A percentile compares a stretch with the other conserved stretches of the same genome.
Conservation (phyloP, 2,113 vertebrate species). For the Bufo bufo region DNA sequence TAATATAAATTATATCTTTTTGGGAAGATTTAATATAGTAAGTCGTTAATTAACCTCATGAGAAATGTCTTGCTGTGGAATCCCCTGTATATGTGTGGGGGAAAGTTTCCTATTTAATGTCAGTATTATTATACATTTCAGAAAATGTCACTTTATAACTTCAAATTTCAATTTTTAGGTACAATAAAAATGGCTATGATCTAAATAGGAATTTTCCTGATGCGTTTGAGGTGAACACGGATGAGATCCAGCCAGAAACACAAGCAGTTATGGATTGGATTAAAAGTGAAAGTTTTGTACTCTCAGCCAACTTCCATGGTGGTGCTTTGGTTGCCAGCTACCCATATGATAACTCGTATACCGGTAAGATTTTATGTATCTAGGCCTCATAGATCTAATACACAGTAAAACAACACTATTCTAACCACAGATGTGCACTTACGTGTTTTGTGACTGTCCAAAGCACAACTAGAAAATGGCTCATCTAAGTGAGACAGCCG, state of each 20-base stretch:
- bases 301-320: conserved; percentile 94
- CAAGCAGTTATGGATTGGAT: conserved; percentile 88
- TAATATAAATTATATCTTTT: neutral
- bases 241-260: conserved; percentile 81
- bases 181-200: conserved; percentile 80
- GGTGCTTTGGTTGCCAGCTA: conserved; percentile 94
- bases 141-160: neutral
- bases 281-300: conserved; percentile 83
- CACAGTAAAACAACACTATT: neutral
- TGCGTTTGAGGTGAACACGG: conserved; percentile 69
- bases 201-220: conserved; percentile 96
- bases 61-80: neutral
- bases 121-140: neutral
- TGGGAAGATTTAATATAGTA: too few species aligned
- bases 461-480: too few species aligned
- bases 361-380: conserved; percentile 71
- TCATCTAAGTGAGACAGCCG: too few species aligned
- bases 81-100: neutral
- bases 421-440: neutral
- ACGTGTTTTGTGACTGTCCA: too few species aligned
- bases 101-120: neutral
- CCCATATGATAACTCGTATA: conserved; percentile 87
- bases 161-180: conserved; percentile 70
- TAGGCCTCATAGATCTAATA: neutral
- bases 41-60: neutral